Evolutionary conservation across 2,113 vertebrate species (phyloP).

Genomic region (Neodon shergylaensis): DNA sequence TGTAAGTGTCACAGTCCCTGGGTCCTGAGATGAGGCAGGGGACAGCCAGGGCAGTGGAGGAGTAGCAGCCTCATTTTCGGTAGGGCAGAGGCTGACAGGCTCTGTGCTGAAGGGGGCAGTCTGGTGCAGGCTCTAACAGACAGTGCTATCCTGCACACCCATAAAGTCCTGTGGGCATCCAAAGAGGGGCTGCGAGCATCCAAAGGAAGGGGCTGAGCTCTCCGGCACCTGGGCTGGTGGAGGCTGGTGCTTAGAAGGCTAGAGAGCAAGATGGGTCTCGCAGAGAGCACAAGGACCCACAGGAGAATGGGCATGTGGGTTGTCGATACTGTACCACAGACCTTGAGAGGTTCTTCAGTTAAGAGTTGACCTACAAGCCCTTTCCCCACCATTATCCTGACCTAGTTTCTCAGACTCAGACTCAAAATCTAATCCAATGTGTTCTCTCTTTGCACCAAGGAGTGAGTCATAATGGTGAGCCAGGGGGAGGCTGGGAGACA

Average conservation of each 20-base stretch:
- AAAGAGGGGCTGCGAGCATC: rapidly evolving
- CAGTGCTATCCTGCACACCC: neutral
- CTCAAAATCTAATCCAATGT: neutral
- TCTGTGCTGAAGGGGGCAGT: too few relatives aligned
- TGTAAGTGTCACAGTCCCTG: rapidly evolving
- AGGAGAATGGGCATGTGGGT: too few relatives aligned
- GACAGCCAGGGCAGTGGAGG: rapidly evolving
- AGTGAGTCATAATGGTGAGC: rapidly evolving
- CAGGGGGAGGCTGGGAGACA: neutral
- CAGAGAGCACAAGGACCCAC: rapidly evolving
- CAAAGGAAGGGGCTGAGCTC: neutral
- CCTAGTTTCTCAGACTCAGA: neutral
- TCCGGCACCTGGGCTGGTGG: rapidly evolving
- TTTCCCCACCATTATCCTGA: neutral
- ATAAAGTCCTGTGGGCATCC: rapidly evolving
- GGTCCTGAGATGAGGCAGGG: neutral
- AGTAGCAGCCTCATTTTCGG: rapidly evolving
- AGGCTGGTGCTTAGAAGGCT: neutral
- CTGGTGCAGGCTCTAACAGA: neutral
- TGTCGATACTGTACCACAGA: neutral
- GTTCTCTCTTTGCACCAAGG: neutral
- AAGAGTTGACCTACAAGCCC: neutral
- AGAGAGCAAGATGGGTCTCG: neutral
- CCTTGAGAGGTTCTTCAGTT: neutral
- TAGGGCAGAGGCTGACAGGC: neutral